Evolutionary conservation across 2,113 vertebrate species (phyloP).

Genomic region (Lamprologus ornatipinnis): DNA sequence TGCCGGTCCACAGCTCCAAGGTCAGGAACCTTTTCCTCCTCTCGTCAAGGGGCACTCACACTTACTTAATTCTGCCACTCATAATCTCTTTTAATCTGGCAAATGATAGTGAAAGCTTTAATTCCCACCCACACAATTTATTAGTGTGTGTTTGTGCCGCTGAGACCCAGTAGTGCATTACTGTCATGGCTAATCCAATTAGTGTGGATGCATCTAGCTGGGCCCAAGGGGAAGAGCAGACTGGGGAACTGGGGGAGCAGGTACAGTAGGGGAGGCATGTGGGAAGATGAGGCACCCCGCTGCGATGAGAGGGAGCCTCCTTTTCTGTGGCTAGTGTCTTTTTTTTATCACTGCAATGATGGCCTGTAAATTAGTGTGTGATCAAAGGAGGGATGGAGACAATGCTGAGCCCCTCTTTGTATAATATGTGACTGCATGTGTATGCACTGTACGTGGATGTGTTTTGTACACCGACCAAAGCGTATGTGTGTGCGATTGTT

Average conservation of each 20-base stretch:
- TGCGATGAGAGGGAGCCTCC: constrained; percentile 39
- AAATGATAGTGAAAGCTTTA: constrained; percentile 55
- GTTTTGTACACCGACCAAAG: background rate
- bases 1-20: constrained; percentile 36
- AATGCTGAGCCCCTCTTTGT: background rate
- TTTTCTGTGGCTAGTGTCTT: constrained; percentile 11
- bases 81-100: constrained; percentile 68
- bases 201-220: constrained; percentile 42
- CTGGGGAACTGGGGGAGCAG: constrained; percentile 7
- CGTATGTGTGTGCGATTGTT: background rate
- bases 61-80: constrained; percentile 64
- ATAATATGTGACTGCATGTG: background rate
- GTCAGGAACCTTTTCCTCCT: constrained; percentile 50
- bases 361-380: constrained; percentile 34
- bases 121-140: constrained; percentile 59
- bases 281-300: constrained; percentile 21
- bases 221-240: constrained; percentile 16
- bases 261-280: constrained; percentile 2
- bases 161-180: constrained; percentile 62
- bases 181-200: constrained; percentile 73
- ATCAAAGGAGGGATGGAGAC: background rate
- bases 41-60: constrained; percentile 44
- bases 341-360: constrained; percentile 40
- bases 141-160: constrained; percentile 60
- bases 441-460: background rate